Percentiles rank a stretch among this genome's conserved stretches.
These are phyloP conservation scores for Petrocephalus zakoni DNA, from an alignment of 2,113 vertebrate species.

Conservation along the genomic window DNA sequence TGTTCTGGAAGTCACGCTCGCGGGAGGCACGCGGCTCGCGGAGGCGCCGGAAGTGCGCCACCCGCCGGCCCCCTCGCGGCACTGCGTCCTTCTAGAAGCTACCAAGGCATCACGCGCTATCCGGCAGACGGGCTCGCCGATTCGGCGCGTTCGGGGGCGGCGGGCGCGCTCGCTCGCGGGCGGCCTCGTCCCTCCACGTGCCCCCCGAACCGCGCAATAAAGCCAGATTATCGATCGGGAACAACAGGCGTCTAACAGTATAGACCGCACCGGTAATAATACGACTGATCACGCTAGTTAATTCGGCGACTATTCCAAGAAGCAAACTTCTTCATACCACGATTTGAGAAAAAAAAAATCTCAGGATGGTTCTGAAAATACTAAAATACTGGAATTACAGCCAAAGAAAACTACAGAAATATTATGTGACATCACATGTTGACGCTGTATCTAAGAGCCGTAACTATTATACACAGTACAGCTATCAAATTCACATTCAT, in stretches of 20 bases:
- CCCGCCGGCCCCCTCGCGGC: neutral
- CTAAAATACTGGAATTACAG: neutral
- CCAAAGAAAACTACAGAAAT: neutral
- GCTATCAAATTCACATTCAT: neutral
- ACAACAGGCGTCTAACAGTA: neutral
- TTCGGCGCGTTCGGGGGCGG: neutral
- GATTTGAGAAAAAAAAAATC: neutral
- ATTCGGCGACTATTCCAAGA: neutral
- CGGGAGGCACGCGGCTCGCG: neutral
- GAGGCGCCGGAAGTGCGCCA: neutral
- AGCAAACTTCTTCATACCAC: neutral
- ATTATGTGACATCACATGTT: neutral
- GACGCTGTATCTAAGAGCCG: neutral
- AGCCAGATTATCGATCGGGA: neutral
- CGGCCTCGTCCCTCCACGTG: neutral
- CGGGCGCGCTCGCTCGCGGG: no score
- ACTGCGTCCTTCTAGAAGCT: slow-evolving; percentile 22
- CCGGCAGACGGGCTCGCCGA: neutral
- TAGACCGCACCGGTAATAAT: neutral
- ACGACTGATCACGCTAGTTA: neutral
- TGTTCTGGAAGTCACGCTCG: slow-evolving; percentile 1
- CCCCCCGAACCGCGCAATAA: neutral
- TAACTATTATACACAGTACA: neutral
- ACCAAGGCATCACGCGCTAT: neutral
- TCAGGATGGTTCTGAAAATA: neutral